A percentile compares a stretch with the other conserved stretches of the same genome.
Evolutionary conservation across 2,797 vertebrate genomes (phyloP).

Genomic region (Huso huso): DNA sequence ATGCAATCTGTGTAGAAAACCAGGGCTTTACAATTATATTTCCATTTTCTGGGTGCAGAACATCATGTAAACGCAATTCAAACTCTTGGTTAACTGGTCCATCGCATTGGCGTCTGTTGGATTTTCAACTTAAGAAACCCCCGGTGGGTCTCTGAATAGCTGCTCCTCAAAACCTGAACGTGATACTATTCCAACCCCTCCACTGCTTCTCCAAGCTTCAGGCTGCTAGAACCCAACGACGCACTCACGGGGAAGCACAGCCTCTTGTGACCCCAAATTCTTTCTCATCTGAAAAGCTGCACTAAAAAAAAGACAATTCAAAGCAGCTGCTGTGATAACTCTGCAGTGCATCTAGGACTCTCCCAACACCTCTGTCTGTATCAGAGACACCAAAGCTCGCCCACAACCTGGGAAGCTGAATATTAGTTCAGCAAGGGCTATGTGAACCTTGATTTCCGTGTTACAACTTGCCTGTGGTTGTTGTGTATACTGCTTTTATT

Average conservation of each 20-base stretch:
- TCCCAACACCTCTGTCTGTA: constrained; percentile 13
- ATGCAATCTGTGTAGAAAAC: constrained; percentile 28
- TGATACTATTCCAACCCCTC: no score
- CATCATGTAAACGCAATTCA: no score
- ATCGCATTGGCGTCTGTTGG: constrained; percentile 45
- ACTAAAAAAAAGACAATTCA: constrained; percentile 38
- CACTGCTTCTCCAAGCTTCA: no score
- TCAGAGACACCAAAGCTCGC: constrained; percentile 27
- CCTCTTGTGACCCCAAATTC: constrained; percentile 18
- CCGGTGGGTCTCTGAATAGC: constrained; percentile 25
- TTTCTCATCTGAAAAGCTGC: constrained; percentile 54
- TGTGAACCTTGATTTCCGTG: constrained; percentile 37
- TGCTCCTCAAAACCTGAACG: constrained; percentile 18
- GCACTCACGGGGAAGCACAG: constrained; percentile 46
- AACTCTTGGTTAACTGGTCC: constrained; percentile 9
- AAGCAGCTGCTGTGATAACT: background rate
- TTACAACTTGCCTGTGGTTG: constrained; percentile 47
- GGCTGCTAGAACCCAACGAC: constrained; percentile 25
- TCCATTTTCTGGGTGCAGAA: background rate
- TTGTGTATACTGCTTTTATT: constrained; percentile 60
- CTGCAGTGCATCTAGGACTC: constrained; percentile 3
- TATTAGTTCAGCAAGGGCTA: constrained; percentile 29
- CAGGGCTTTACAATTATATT: background rate
- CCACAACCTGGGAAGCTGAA: constrained; percentile 21
- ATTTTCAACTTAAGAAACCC: constrained; percentile 17